Evolutionary conservation across 2,113 vertebrate genomes (phyloP).

Genomic region (Leiothrix lutea): DNA sequence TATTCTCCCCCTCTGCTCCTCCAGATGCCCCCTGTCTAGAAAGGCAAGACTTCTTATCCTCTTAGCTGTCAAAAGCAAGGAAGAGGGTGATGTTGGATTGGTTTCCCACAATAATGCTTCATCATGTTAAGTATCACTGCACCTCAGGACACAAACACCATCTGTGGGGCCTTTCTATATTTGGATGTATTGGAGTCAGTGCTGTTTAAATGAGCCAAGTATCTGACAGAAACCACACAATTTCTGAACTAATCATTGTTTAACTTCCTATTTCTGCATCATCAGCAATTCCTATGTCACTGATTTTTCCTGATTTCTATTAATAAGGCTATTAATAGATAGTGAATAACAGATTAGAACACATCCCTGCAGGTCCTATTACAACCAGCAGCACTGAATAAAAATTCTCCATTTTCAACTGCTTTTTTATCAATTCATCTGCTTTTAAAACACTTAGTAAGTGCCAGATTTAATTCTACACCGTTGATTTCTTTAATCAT

Average conservation of each 20-base stretch:
- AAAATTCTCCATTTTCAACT: neutral
- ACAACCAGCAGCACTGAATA: neutral
- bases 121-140: conserved; percentile 13
- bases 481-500: neutral
- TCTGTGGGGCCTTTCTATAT: conserved; percentile 35
- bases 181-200: neutral
- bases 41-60: neutral
- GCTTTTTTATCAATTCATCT: neutral
- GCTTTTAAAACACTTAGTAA: neutral
- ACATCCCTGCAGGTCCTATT: neutral
- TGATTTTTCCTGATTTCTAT: neutral
- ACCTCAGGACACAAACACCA: conserved; percentile 60
- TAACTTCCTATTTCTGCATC: neutral
- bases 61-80: neutral
- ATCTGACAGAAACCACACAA: neutral
- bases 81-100: neutral
- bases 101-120: neutral
- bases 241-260: conserved; percentile 10
- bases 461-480: neutral
- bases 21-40: neutral
- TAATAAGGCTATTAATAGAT: neutral
- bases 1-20: neutral
- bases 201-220: conserved; percentile 9
- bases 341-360: neutral
- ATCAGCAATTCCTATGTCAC: neutral